Evolutionary conservation across 2,888 invertebrate species (phyloP), one percentile per base, ranked within the genome.

Genomic region (Drepanosiphum platanoidis): DNA sequence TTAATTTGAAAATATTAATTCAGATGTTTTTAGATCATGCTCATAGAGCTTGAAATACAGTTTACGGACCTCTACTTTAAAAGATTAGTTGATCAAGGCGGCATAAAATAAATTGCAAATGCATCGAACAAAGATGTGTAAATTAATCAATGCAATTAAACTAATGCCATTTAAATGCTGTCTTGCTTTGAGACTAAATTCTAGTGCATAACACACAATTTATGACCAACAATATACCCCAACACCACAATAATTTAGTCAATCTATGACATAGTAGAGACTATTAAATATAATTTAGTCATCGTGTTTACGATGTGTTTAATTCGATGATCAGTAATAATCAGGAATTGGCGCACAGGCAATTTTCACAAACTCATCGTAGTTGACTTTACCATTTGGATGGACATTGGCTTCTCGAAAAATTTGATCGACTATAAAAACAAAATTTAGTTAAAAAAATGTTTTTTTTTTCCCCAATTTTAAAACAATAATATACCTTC

Each of bases 281-380:
- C 8, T 61, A 61, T 58, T 61, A 27, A 61, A 39, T n/a, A 70
- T 2, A 27, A 30, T 32, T 32, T 46, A 52, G 3, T n/a, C 8
- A 36, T 32, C 18, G 52, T 30, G 30, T 61, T 42, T 42, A 46
- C 0, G 32, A n/a, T n/a, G n/a, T n/a, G n/a, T n/a, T n/a, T n/a
- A 32, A 72, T 36, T 52, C 58, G 30, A 52, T 18, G 74, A 78
- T 91, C 90, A 96, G 89, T 97, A 97, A 90, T 97, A 97, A 90
- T 97, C 97, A 0, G 97, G 97, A 7, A 96, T 95, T 0, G 97
- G 97, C 4, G 97, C 96, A 90, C 96, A 96, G 4, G 96, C 94
- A 88, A 97, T 96, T 90, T 96, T 96, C 0, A 97, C 95, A 89
- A 97, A 97, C 89, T 97, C 97, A 88, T 96, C 94, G 88, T 97